Percentiles rank a stretch among this genome's conserved stretches.
These are phyloP conservation scores for Prunella strophiata DNA, from an alignment of 2,797 vertebrate species.

Conservation along the genomic window DNA sequence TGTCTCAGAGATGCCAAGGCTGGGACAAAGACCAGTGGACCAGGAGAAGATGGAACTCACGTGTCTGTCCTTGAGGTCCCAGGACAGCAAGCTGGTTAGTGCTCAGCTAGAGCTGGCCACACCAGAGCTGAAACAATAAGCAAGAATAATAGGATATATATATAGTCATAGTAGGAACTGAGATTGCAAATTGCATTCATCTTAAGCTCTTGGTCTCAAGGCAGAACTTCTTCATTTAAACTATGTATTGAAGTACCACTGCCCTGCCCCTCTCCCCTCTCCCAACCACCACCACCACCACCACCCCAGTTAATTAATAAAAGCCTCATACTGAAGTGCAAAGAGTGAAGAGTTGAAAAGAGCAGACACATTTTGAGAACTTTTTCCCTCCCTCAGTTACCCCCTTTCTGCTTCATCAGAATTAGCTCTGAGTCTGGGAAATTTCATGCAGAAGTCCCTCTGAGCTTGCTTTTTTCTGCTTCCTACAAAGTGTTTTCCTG, in stretches of 20 bases:
- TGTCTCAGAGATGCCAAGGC: background rate
- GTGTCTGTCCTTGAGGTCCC: background rate
- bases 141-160: background rate
- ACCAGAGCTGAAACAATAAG: background rate
- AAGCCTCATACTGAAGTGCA: background rate
- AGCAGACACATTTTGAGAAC: background rate
- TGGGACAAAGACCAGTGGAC: background rate
- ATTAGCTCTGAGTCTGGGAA: background rate
- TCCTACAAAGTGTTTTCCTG: background rate
- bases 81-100: background rate
- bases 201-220: background rate
- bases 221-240: background rate
- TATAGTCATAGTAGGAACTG: background rate
- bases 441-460: background rate
- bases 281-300: background rate
- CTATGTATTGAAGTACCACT: background rate
- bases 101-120: background rate
- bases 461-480: background rate
- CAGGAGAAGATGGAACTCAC: background rate
- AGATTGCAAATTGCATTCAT: background rate
- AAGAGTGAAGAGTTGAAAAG: background rate
- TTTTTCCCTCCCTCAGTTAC: background rate
- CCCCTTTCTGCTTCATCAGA: background rate
- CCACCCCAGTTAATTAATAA: background rate
- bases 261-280: accelerated